phyloP scores from a whole-genome alignment of 2,888 invertebrate species.

The Therioaphis trifolii region DNA sequence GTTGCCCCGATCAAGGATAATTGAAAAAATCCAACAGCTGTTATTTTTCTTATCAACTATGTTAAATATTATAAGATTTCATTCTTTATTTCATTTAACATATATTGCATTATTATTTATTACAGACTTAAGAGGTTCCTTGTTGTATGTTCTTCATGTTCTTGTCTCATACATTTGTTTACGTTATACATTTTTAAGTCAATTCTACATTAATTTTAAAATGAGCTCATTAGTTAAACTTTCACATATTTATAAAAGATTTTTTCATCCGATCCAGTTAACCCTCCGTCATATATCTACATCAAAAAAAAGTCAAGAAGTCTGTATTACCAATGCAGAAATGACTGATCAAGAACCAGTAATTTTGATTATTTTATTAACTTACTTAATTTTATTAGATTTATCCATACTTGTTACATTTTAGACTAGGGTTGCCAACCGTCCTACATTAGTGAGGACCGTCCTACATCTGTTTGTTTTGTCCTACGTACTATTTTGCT shows the following conservation, averaged over 20 bases:
- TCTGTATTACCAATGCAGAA: slow-evolving; percentile 63
- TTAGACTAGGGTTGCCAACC: too few relatives aligned
- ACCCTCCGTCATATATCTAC: slow-evolving; percentile 65
- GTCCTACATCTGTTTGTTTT: too few relatives aligned
- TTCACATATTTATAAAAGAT: slow-evolving; percentile 6
- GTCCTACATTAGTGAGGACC: too few relatives aligned
- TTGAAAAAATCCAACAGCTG: neutral
- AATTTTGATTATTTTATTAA: too few relatives aligned
- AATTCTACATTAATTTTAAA: too few relatives aligned
- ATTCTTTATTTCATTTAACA: neutral
- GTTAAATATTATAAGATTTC: neutral
- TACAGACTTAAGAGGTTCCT: too few relatives aligned
- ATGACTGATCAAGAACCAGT: slow-evolving; percentile 55
- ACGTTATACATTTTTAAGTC: too few relatives aligned
- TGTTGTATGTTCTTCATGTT: neutral
- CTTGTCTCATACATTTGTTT: neutral
- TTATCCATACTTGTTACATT: too few relatives aligned
- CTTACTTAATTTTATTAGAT: too few relatives aligned
- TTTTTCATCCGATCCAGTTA: neutral
- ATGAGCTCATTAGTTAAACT: slow-evolving; percentile 53
- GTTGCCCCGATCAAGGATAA: too few relatives aligned
- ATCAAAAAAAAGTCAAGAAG: slow-evolving; percentile 66
- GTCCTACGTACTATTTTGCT: too few relatives aligned
- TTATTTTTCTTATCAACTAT: slow-evolving; percentile 39
- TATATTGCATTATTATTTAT: too few relatives aligned